Percentiles rank a stretch among this genome's conserved stretches.
phyloP scores from a whole-genome alignment of 2,888 invertebrate genomes.

The Agrochola lychnidis region DNA sequence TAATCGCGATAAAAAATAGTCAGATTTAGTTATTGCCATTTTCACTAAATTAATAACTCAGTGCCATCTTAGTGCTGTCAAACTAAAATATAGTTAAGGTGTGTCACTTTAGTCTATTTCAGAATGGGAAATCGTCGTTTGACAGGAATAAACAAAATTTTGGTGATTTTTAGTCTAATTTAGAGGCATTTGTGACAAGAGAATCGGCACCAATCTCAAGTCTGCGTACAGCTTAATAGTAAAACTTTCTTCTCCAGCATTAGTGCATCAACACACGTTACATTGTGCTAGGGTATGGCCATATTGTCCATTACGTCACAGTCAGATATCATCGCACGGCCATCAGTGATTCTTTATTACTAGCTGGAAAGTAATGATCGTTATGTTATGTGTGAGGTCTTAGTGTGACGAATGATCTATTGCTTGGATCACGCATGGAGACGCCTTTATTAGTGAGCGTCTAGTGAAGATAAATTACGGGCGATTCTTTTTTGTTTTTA shows the following conservation, averaged over 20 bases:
- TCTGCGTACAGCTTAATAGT: too few species aligned
- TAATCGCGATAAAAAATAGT: too few species aligned
- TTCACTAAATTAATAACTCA: too few species aligned
- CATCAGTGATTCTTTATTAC: slow-evolving; percentile 24
- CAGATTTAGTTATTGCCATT: too few species aligned
- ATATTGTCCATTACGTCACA: slow-evolving; percentile 30
- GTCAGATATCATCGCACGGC: slow-evolving; percentile 22
- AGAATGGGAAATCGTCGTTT: too few species aligned
- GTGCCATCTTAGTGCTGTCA: too few species aligned
- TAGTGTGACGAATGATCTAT: slow-evolving; percentile 33
- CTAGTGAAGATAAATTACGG: slow-evolving; percentile 2
- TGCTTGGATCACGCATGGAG: slow-evolving; percentile 14
- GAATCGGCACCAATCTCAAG: too few species aligned
- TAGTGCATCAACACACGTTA: slow-evolving; percentile 23
- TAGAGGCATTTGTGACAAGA: too few species aligned
- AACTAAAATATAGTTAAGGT: too few species aligned
- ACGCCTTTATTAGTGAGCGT: slow-evolving; percentile 20
- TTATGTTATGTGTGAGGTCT: slow-evolving; percentile 36
- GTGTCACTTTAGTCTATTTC: too few species aligned
- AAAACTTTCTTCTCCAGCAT: slow-evolving; percentile 20
- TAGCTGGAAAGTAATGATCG: slow-evolving; percentile 29
- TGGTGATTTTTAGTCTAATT: too few species aligned
- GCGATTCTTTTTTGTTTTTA: neutral
- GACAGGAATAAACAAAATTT: too few species aligned
- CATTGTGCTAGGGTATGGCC: slow-evolving; percentile 28